Evolutionary conservation across 2,113 vertebrate genomes (phyloP).

Genomic region (Rhodinocichla rosea): DNA sequence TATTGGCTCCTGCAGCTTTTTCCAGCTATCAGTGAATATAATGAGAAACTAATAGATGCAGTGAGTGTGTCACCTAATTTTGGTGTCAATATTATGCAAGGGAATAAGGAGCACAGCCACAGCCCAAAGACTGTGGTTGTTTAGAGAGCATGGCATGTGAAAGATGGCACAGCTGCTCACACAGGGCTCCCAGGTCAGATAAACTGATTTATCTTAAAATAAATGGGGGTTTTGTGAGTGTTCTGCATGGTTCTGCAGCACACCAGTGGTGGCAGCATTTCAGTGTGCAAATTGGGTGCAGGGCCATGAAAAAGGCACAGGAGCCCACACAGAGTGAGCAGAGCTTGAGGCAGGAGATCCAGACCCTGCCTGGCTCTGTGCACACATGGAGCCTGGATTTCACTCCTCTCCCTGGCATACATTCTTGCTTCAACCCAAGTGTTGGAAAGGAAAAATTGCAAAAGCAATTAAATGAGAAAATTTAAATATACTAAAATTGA

Average conservation of each 20-base stretch:
- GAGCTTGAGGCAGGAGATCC: accelerated
- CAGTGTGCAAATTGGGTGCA: not conserved
- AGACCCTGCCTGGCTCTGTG: accelerated
- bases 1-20: not conserved
- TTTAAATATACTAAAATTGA: not conserved
- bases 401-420: not conserved
- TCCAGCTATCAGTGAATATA: not conserved
- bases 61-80: not conserved
- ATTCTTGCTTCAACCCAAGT: not conserved
- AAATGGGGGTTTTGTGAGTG: accelerated
- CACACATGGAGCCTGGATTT: not conserved
- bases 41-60: not conserved
- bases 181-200: not conserved
- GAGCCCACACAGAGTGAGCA: not conserved
- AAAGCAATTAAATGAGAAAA: not conserved
- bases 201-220: not conserved
- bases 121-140: accelerated
- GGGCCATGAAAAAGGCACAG: not conserved
- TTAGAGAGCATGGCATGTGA: accelerated
- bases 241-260: not conserved
- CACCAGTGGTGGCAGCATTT: not conserved
- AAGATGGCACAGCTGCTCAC: too few species aligned
- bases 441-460: not conserved
- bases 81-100: not conserved
- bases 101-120: too few species aligned